These are phyloP conservation scores for Bombus affinis DNA, from an alignment of 1,140 invertebrate species.

Conservation along the genomic window DNA sequence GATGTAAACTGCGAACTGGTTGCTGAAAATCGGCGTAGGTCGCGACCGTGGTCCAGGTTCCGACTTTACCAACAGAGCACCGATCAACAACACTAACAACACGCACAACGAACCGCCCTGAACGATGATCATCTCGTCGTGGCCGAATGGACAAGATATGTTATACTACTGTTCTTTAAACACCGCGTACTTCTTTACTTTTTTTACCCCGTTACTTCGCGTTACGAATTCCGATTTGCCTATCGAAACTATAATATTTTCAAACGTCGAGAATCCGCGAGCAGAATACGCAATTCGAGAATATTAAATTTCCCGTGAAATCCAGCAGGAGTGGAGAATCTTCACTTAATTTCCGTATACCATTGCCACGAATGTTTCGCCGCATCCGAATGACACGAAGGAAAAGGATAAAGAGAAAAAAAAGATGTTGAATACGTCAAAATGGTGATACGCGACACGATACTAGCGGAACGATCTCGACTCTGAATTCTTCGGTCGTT, in stretches of 20 bases:
- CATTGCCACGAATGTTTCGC: neutral
- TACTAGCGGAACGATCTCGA: slow-evolving; percentile 15
- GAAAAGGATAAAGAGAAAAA: neutral
- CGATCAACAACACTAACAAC: slow-evolving; percentile 65
- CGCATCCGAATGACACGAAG: neutral
- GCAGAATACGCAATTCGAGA: neutral
- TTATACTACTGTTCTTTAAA: neutral
- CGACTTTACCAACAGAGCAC: slow-evolving; percentile 58
- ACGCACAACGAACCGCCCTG: slow-evolving; percentile 63
- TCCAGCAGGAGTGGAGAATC: neutral
- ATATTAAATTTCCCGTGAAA: neutral
- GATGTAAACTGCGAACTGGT: slow-evolving; percentile 91
- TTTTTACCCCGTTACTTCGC: neutral
- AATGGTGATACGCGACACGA: slow-evolving; percentile 9
- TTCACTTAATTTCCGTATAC: slow-evolving; percentile 14
- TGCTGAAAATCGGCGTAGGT: slow-evolving; percentile 85
- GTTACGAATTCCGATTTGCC: neutral
- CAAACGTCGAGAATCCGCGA: neutral
- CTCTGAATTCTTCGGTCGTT: slow-evolving; percentile 3
- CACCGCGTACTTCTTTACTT: too few species aligned
- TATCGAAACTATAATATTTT: neutral
- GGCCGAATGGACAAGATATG: slow-evolving; percentile 1
- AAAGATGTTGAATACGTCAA: neutral
- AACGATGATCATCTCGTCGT: slow-evolving; percentile 72
- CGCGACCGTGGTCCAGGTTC: slow-evolving; percentile 67